Base-by-base conservation (phyloP, 2,113 vertebrate species). In the Lichenostomus cassidix region DNA sequence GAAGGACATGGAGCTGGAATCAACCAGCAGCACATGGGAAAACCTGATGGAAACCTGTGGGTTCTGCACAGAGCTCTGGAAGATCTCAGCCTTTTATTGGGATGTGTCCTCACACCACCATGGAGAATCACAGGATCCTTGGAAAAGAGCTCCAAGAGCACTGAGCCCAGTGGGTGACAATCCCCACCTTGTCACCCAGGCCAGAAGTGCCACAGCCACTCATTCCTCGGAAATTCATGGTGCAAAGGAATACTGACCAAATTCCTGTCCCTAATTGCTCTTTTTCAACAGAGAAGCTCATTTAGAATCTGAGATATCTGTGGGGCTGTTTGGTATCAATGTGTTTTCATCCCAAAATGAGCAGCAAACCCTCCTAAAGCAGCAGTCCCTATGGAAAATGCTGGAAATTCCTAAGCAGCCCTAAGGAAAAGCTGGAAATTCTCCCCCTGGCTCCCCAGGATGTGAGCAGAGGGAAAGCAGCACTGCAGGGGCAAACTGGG, bases 11-110 rank as follows among this genome's bases (percentile, higher is more conserved):
- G 95, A 96, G 79, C 75, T 92, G 83, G 56, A 84, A 60, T 89
- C 95, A 78, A 68, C 76, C 87, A 80, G 81, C 96, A 94, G 74
- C 90, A 93, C 89, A 39, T 39, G 90, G 77, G 60, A 70, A 62
- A 89, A 79, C 31, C 37, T 84, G 62, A 42, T 76, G 52, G 80
- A 81, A 92, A 84, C 83, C 3, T 68, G 75, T 75, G 80, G 85
- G 67, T 31, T 94, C 75, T 95, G 67, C 33, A 60, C 58, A 78
- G 89, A 78, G 90, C 29, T 83, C 70, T 90, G 0, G 2, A 8
- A 62, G 39, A 52, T n/a, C 50, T 47, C 42, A 39, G 46, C 11
- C 46, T 55, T 73, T 24, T 28, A 37, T 8, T 65, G 81, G 90
- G 63, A 62, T 1, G 2, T 5, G 12, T 39, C 63, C 35, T 35